Evolutionary conservation across 2,113 vertebrate species (phyloP).

Genomic region (Piaya cayana): DNA sequence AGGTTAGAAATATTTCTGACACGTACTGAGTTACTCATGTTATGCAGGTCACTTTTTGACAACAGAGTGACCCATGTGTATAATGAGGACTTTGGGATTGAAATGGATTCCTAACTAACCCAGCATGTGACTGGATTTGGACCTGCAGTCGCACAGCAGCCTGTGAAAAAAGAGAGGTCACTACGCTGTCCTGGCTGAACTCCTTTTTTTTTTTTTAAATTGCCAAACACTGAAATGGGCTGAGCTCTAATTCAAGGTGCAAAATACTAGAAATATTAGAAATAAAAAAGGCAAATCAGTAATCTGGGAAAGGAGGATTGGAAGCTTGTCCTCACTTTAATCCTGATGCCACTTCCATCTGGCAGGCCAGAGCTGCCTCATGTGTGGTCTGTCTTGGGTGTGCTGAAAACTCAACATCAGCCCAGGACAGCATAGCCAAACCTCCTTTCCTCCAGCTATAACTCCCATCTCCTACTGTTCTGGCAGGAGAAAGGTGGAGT

Average conservation of each 20-base stretch:
- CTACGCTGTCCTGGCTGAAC: constrained; percentile 13
- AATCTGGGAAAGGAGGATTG: neutral
- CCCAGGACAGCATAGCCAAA: neutral
- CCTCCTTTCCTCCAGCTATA: neutral
- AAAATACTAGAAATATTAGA: neutral
- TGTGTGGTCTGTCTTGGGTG: constrained; percentile 26
- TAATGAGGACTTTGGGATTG: constrained; percentile 33
- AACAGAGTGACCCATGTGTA: constrained; percentile 20
- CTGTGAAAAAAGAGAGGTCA: neutral
- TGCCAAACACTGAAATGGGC: neutral
- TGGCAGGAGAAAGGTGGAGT: neutral
- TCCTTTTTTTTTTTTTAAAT: neutral
- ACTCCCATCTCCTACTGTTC: constrained; percentile 15
- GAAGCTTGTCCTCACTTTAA: neutral
- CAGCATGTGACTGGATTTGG: constrained; percentile 30
- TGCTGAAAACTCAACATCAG: neutral
- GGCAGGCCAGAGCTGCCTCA: neutral
- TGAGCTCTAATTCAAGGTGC: neutral
- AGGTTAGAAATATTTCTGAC: constrained; percentile 61
- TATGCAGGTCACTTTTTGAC: constrained; percentile 49
- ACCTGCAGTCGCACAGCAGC: neutral
- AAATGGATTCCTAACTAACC: constrained; percentile 37
- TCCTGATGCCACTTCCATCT: neutral
- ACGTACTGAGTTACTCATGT: constrained; percentile 43
- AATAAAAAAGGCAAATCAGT: neutral